phyloP scores from a whole-genome alignment of 2,113 vertebrate species.

The Silurus meridionalis region DNA sequence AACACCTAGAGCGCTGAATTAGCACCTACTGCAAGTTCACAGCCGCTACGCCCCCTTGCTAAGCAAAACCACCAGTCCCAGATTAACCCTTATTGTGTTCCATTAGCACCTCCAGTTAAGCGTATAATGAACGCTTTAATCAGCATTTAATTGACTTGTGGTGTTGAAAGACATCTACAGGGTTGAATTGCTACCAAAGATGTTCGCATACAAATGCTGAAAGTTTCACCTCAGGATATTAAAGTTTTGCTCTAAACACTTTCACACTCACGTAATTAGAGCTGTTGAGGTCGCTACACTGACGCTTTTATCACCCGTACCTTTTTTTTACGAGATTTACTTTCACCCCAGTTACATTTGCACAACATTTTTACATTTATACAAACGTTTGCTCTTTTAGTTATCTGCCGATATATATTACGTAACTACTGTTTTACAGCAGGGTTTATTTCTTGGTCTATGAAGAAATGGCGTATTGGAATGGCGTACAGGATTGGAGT shows the following conservation, averaged over 20 bases:
- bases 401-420: too few relatives aligned
- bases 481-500: not conserved
- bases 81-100: not conserved
- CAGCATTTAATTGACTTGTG: not conserved
- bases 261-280: not conserved
- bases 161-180: not conserved
- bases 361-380: too few relatives aligned
- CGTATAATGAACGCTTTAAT: not conserved
- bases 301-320: not conserved
- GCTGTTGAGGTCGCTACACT: not conserved
- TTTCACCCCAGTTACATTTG: not conserved
- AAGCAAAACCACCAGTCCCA: not conserved
- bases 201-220: not conserved
- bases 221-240: not conserved
- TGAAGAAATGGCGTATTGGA: not conserved
- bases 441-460: not conserved
- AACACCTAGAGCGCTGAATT: slow-evolving; percentile 7
- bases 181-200: not conserved
- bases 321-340: not conserved
- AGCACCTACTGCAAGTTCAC: not conserved
- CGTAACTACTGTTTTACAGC: not conserved
- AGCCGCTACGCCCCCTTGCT: not conserved
- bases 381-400: not conserved
- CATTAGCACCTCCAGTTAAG: not conserved
- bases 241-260: not conserved